phyloP scores from a whole-genome alignment of 2,113 vertebrate genomes.

The Anolis carolinensis region DNA sequence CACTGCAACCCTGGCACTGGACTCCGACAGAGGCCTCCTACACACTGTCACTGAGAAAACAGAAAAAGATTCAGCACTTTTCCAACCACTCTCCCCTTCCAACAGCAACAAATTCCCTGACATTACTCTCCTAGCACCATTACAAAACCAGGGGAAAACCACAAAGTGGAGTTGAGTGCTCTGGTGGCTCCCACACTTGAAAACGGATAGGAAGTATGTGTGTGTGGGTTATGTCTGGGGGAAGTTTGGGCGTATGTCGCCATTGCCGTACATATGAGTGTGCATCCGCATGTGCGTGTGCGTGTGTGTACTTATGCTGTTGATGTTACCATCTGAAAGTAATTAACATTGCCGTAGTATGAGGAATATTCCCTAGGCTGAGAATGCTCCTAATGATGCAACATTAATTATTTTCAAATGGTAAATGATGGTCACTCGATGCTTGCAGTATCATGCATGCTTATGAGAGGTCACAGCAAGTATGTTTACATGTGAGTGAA shows the following conservation, averaged over 20 bases:
- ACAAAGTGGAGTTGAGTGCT: conserved; percentile 32
- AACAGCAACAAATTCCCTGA: conserved; percentile 52
- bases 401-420: conserved; percentile 64
- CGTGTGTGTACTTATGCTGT: conserved; percentile 30
- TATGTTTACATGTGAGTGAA: no score
- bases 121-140: conserved; percentile 22
- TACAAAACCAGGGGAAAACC: background rate
- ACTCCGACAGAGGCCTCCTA: conserved; percentile 44
- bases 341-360: conserved; percentile 54
- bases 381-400: conserved; percentile 59
- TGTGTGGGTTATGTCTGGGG: conserved; percentile 1
- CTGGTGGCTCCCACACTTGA: conserved; percentile 16
- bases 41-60: conserved; percentile 39
- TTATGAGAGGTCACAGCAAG: rapidly evolving
- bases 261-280: background rate
- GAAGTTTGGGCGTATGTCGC: background rate
- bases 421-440: conserved; percentile 35
- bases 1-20: conserved; percentile 55
- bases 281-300: background rate
- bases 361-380: conserved; percentile 50
- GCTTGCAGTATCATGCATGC: conserved; percentile 10
- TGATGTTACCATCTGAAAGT: conserved; percentile 61
- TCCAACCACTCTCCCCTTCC: conserved; percentile 46
- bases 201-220: conserved; percentile 24
- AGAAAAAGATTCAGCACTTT: conserved; percentile 65